Evolutionary conservation across 2,797 vertebrate genomes (phyloP).

Genomic region (Melanotaenia parkinsoni): DNA sequence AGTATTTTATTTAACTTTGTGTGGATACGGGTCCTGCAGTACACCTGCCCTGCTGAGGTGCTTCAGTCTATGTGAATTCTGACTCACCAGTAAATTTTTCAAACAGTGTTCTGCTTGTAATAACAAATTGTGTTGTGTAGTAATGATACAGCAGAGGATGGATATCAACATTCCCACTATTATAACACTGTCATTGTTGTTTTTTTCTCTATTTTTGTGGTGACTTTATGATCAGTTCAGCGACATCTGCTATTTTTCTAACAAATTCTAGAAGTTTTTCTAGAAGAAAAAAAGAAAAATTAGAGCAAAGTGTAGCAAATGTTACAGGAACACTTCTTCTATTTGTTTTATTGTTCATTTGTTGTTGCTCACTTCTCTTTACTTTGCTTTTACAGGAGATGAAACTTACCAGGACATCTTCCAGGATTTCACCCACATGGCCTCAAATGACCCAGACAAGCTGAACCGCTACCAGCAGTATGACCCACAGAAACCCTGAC

Average conservation of each 20-base stretch:
- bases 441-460: conserved; percentile 96
- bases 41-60: background rate
- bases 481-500: conserved; percentile 83
- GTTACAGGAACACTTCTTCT: background rate
- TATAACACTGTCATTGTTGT: background rate
- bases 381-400: conserved; percentile 85
- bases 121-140: background rate
- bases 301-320: background rate
- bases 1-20: background rate
- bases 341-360: background rate
- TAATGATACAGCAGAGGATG: background rate
- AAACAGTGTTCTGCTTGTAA: background rate
- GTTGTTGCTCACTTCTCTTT: conserved; percentile 18
- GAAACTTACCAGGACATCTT: conserved; percentile 99
- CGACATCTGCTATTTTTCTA: background rate
- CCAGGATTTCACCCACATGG: conserved; percentile 98
- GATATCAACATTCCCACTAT: background rate
- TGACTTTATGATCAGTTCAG: background rate
- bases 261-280: background rate
- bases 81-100: background rate
- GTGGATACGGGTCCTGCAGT: background rate
- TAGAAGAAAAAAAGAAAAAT: background rate
- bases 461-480: conserved; percentile 93
- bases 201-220: background rate
- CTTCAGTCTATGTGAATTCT: background rate